Base-by-base conservation (phyloP, 2,888 invertebrate species). In the Agrotis exclamationis region DNA sequence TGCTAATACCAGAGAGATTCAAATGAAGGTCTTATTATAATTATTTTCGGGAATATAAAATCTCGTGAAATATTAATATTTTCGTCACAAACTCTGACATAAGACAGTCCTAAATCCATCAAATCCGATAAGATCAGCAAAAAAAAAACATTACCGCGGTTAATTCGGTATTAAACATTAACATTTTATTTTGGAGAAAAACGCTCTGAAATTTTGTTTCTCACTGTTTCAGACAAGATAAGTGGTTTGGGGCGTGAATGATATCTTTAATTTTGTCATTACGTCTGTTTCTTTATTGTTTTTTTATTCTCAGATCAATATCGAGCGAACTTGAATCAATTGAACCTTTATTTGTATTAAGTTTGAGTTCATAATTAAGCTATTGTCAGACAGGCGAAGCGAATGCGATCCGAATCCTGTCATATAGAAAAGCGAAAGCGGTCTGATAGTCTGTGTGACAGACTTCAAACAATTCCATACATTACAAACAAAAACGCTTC, bases 81-180 rank as follows among this genome's bases (percentile, higher is more conserved):
- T 63, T 66, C n/a, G 9, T 48, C 6, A 48, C 14, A 44, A 54
- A 44, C 44, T 22, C 22, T 39, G 16, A 18, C 11, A 33, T 63
- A 39, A 20, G 58, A 45, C 51, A 45, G n/a, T 28, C 13, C 24
- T 53, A 65, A 63, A 45, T 68, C 70, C 28, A 39, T 68, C 13
- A 18, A 48, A 64, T 64, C 22, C 11, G 73, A 79, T 79, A 82
- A 72, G 45, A 82, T 69, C 63, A n/a, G n/a, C n/a, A 50, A 51
- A 56, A 39, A 39, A 44, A 58, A 66, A 57, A 60, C 45, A 39
- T 16, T 45, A 59, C 48, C 14, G 20, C 4, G n/a, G 59, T 63
- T 60, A 64, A 64, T 77, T 60, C 11, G 16, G 51, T 54, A 60
- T 67, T 48, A 50, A 50, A 54, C 53, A 59, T 67, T 75, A 45